These are phyloP conservation scores for Glyptemys insculpta DNA, from an alignment of 2,797 vertebrate species.

Conservation along the genomic window DNA sequence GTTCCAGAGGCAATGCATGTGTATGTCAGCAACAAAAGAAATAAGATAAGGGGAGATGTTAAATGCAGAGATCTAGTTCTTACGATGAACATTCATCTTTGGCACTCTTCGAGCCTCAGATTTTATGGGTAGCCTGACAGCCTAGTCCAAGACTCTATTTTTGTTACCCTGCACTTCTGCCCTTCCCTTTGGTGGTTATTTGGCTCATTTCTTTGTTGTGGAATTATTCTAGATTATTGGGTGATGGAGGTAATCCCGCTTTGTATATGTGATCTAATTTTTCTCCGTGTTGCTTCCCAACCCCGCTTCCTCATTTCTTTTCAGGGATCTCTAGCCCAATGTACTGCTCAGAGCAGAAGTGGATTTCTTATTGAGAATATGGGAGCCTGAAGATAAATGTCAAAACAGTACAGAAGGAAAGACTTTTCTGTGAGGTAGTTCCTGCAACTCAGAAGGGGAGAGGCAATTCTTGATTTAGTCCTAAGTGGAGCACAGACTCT, in stretches of 20 bases:
- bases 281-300: background rate
- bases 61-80: background rate
- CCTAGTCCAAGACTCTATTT: too few species aligned
- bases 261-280: background rate
- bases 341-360: background rate
- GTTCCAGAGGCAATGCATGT: too few species aligned
- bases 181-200: too few species aligned
- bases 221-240: too few species aligned
- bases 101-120: too few species aligned
- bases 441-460: background rate
- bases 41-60: background rate
- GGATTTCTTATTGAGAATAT: background rate
- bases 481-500: too few species aligned
- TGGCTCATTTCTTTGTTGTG: too few species aligned
- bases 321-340: fast-evolving
- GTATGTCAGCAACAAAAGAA: background rate
- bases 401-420: background rate
- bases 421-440: background rate
- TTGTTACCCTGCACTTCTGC: too few species aligned
- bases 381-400: background rate
- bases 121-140: too few species aligned
- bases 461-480: background rate
- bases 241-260: background rate
- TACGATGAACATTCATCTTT: too few species aligned
- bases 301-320: background rate